These are phyloP conservation scores for Ylistrum balloti DNA, from an alignment of 1,140 invertebrate species.

Conservation along the genomic window DNA sequence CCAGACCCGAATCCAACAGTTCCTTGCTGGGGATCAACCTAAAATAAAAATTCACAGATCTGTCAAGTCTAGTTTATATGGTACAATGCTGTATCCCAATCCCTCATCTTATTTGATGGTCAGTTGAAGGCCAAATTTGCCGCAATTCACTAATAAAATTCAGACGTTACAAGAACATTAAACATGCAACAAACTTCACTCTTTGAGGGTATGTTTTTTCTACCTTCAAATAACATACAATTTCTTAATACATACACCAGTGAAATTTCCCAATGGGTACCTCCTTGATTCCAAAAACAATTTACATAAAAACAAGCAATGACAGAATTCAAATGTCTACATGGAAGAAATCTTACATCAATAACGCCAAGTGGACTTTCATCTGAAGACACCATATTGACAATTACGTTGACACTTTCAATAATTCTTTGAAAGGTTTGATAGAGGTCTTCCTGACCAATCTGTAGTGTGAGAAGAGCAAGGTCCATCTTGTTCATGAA, in stretches of 20 bases:
- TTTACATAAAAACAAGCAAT: no score
- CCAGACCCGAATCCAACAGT: conserved; percentile 99
- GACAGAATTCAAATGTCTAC: no score
- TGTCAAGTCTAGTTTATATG: background rate
- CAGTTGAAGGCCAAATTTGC: no score
- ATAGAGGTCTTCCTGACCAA: conserved; percentile 96
- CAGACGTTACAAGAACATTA: no score
- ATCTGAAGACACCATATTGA: conserved; percentile 93
- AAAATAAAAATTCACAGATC: conserved; percentile 53
- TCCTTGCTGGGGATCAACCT: conserved; percentile 97
- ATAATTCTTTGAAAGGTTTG: conserved; percentile 99
- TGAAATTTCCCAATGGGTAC: no score
- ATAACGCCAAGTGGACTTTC: conserved; percentile 98
- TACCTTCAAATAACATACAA: no score
- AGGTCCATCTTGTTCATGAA: conserved; percentile 99
- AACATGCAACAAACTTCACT: no score
- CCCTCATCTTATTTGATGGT: no score
- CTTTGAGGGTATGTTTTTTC: no score
- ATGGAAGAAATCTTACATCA: conserved; percentile 59
- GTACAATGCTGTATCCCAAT: background rate
- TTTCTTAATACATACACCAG: no score
- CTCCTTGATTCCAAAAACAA: no score
- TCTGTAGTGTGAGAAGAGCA: conserved; percentile 96
- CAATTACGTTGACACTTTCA: conserved; percentile 99
- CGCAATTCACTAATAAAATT: no score